Evolutionary conservation across 2,797 vertebrate species (phyloP).

Genomic region (Orientallactaga sibirica): DNA sequence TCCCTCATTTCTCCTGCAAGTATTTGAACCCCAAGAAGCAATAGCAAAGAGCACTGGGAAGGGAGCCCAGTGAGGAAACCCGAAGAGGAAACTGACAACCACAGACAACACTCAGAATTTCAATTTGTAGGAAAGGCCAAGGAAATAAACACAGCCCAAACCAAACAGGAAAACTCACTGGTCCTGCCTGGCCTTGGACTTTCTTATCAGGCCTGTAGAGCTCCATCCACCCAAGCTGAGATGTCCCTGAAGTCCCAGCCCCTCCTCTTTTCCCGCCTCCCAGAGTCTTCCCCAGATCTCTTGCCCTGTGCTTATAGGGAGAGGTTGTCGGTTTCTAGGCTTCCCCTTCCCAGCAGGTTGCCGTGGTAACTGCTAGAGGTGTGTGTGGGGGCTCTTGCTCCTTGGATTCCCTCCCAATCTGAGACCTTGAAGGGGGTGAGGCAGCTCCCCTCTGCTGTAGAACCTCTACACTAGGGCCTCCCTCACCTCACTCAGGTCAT

Average conservation of each 20-base stretch:
- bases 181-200: neutral
- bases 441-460: neutral
- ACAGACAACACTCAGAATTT: too few species aligned
- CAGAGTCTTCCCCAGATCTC: neutral
- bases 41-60: neutral
- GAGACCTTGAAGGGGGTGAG: neutral
- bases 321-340: conserved; percentile 63
- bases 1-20: too few species aligned
- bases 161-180: neutral
- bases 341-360: conserved; percentile 55
- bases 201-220: too few species aligned
- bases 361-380: conserved; percentile 54
- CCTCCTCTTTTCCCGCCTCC: neutral
- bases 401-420: neutral
- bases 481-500: neutral
- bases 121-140: too few species aligned
- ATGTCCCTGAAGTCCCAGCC: neutral
- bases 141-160: too few species aligned
- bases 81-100: too few species aligned
- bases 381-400: neutral
- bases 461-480: neutral
- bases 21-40: neutral
- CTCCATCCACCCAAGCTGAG: too few species aligned
- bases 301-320: neutral
- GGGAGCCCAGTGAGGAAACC: neutral